These are phyloP conservation scores for Oryzias sinensis DNA, from an alignment of 2,797 vertebrate genomes.

Conservation along the genomic window DNA sequence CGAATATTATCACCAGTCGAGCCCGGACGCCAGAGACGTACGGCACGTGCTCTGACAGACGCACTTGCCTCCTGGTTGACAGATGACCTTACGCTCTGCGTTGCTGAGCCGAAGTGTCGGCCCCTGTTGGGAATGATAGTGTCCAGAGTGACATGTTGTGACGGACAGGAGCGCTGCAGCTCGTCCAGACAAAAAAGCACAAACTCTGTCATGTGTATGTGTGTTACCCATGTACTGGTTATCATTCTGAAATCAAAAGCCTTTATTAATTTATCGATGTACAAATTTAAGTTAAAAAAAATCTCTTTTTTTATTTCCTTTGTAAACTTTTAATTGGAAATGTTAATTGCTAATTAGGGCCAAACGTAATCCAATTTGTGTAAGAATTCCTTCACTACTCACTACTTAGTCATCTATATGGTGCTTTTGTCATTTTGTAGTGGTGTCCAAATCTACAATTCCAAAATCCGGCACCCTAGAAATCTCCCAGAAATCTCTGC, in stretches of 20 bases:
- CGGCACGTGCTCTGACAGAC: slow-evolving; percentile 14
- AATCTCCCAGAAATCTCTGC: too few relatives aligned
- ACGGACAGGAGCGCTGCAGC: slow-evolving; percentile 27
- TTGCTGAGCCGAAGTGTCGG: slow-evolving; percentile 49
- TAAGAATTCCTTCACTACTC: too few relatives aligned
- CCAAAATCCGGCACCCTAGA: too few relatives aligned
- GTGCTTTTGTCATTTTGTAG: too few relatives aligned
- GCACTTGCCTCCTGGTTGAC: slow-evolving; percentile 47
- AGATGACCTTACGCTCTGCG: slow-evolving; percentile 64
- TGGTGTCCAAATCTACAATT: too few relatives aligned
- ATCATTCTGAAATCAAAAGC: too few relatives aligned
- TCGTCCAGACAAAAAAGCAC: slow-evolving; percentile 17
- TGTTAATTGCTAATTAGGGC: too few relatives aligned
- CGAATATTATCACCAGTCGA: background rate
- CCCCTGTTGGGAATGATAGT: slow-evolving; percentile 57
- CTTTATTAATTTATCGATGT: background rate
- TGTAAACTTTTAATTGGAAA: too few relatives aligned
- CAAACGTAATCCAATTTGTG: too few relatives aligned
- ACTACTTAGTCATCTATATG: too few relatives aligned
- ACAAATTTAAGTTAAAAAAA: too few relatives aligned
- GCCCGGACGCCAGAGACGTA: background rate
- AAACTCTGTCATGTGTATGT: slow-evolving; percentile 7
- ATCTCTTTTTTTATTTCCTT: too few relatives aligned
- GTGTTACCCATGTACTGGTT: slow-evolving; percentile 12
- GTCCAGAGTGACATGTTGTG: slow-evolving; percentile 68